Evolutionary conservation across 92 coral and sea anemone genomes (phyloP).

Genomic region (Heliopora coerulea): DNA sequence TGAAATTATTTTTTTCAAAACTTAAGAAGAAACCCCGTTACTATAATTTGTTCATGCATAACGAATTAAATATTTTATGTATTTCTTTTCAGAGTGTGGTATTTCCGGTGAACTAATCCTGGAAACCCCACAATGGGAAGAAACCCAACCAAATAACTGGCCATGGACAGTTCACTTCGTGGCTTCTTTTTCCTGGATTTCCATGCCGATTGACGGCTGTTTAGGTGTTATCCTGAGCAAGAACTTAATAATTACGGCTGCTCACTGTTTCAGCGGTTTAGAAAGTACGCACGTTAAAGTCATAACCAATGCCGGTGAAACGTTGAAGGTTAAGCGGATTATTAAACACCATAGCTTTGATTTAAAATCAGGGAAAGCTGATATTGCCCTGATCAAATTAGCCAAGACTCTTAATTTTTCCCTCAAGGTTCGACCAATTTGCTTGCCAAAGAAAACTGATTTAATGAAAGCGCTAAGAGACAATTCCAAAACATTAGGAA

Average conservation of each 20-base stretch:
- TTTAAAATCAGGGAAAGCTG: conserved; percentile 50
- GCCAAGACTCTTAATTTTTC: conserved; percentile 63
- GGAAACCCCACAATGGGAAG: conserved; percentile 63
- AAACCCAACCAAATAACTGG: conserved; percentile 65
- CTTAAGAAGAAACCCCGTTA: no score
- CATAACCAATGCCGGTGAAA: background rate
- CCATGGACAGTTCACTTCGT: conserved; percentile 85
- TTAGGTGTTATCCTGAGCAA: conserved; percentile 86
- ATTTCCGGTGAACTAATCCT: conserved; percentile 53
- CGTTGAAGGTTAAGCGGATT: background rate
- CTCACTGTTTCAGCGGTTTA: conserved; percentile 59
- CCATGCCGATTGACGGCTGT: conserved; percentile 41
- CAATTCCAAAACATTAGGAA: conserved; percentile 56
- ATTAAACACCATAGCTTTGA: conserved; percentile 48
- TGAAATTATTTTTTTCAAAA: no score
- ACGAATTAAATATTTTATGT: background rate
- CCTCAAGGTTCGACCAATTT: conserved; percentile 65
- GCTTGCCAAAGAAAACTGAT: conserved; percentile 69
- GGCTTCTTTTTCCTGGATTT: conserved; percentile 32
- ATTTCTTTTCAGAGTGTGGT: conserved; percentile 74
- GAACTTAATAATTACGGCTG: conserved; percentile 79
- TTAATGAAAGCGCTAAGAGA: conserved; percentile 40
- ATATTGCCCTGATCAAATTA: conserved; percentile 79
- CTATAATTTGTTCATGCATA: no score
- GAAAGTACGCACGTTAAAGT: background rate